Evolutionary conservation across 2,888 invertebrate genomes (phyloP).

Genomic region (Heliconius hortense): DNA sequence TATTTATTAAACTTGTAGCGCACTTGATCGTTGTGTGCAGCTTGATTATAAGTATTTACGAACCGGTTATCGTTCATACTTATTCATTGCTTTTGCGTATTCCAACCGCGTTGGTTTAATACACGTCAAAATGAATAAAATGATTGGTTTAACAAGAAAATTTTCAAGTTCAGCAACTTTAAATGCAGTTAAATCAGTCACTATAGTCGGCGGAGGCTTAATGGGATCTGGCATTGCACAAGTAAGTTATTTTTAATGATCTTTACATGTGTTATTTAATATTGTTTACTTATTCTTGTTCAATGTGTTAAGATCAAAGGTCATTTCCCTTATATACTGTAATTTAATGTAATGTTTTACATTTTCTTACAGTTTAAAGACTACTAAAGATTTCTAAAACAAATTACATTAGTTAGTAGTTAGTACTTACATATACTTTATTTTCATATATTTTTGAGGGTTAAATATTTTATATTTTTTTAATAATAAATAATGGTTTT

Average conservation of each 20-base stretch:
- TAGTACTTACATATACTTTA: no score
- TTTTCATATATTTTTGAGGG: no score
- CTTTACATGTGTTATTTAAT: background rate
- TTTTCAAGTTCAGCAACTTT: conserved; percentile 67
- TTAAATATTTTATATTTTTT: no score
- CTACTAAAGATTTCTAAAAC: no score
- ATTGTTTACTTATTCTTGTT: background rate
- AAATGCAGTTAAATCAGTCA: conserved; percentile 88
- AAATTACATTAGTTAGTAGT: no score
- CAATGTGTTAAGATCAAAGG: background rate
- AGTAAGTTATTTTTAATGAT: conserved; percentile 70
- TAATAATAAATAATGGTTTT: no score
- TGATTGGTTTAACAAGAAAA: conserved; percentile 62
- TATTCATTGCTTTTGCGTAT: background rate
- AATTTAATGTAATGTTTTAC: background rate
- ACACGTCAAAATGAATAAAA: conserved; percentile 61
- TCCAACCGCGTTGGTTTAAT: background rate
- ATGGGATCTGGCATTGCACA: conserved; percentile 96
- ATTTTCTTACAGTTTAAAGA: background rate
- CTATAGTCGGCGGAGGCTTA: conserved; percentile 92
- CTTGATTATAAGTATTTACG: background rate
- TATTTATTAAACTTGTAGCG: background rate
- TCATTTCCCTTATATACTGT: background rate
- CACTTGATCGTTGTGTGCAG: background rate
- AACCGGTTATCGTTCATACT: background rate